phyloP scores from a whole-genome alignment of 2,888 invertebrate genomes.

The Nudaria mundana region DNA sequence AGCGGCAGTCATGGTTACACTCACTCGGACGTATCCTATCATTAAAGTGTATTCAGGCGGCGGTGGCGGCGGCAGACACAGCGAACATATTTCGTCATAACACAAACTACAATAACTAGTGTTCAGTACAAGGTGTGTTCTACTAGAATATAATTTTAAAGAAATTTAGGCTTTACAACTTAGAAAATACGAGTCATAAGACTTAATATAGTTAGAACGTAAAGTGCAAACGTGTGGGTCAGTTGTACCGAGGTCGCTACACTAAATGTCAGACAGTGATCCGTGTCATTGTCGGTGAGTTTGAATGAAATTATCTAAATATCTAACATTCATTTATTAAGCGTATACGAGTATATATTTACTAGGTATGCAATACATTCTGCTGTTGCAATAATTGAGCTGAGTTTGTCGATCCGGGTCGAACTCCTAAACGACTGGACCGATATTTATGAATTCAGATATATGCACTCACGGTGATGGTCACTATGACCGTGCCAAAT shows the following conservation, averaged over 20 bases:
- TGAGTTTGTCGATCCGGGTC: no score
- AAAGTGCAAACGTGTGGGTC: conserved; percentile 57
- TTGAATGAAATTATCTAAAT: conserved; percentile 20
- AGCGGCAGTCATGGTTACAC: not conserved
- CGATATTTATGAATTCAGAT: no score
- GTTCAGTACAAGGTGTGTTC: conserved; percentile 48
- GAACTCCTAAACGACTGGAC: no score
- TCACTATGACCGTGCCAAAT: no score
- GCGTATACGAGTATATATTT: no score
- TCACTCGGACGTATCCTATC: conserved; percentile 2
- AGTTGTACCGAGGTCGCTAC: conserved; percentile 62
- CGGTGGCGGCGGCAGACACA: conserved; percentile 18
- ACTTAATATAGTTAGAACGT: conserved; percentile 36
- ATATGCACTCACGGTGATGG: no score
- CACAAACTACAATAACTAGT: conserved; percentile 54
- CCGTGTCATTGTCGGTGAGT: conserved; percentile 51
- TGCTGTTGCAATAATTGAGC: no score
- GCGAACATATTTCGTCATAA: conserved; percentile 49
- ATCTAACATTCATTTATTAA: not conserved
- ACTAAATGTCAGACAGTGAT: conserved; percentile 68
- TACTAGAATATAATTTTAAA: conserved; percentile 20
- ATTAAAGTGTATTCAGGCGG: conserved; percentile 15
- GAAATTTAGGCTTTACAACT: conserved; percentile 27
- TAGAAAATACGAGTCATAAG: conserved; percentile 29
- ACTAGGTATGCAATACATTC: no score